Evolutionary conservation across 2,797 vertebrate species (phyloP).

Genomic region (Hippocampus kuda): DNA sequence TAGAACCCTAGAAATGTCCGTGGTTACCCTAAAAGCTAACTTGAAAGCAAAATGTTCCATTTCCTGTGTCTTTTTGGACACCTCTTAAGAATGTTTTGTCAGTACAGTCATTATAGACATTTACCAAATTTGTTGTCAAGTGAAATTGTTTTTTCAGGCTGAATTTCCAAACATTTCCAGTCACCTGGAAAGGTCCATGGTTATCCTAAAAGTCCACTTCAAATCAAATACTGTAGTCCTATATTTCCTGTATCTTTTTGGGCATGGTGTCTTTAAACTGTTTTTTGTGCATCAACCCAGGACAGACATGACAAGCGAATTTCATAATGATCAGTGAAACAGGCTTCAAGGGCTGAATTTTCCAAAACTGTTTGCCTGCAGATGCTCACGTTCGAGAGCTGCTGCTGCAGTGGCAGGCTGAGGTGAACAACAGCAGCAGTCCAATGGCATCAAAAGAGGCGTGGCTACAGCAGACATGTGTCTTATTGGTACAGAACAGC

Average conservation of each 20-base stretch:
- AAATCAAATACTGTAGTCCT: neutral
- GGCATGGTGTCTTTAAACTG: neutral
- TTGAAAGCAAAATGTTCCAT: no score
- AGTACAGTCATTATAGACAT: neutral
- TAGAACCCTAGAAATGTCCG: no score
- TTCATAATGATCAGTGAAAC: neutral
- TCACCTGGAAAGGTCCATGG: neutral
- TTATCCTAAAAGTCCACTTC: neutral
- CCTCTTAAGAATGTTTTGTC: neutral
- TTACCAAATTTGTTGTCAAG: neutral
- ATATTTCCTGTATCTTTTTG: neutral
- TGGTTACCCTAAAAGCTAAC: no score
- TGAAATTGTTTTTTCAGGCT: neutral
- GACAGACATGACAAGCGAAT: neutral
- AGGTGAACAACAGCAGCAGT: conserved; percentile 52
- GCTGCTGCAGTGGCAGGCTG: conserved; percentile 45
- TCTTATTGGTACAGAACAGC: conserved; percentile 64
- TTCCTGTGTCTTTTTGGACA: neutral
- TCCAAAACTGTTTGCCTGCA: conserved; percentile 28
- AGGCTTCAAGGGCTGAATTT: neutral
- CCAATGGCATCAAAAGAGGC: conserved; percentile 31
- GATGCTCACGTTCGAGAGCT: conserved; percentile 65
- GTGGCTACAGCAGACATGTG: conserved; percentile 69
- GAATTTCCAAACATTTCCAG: neutral
- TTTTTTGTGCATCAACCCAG: neutral